phyloP scores from a whole-genome alignment of 2,113 vertebrate species.

The Petromus typicus region DNA sequence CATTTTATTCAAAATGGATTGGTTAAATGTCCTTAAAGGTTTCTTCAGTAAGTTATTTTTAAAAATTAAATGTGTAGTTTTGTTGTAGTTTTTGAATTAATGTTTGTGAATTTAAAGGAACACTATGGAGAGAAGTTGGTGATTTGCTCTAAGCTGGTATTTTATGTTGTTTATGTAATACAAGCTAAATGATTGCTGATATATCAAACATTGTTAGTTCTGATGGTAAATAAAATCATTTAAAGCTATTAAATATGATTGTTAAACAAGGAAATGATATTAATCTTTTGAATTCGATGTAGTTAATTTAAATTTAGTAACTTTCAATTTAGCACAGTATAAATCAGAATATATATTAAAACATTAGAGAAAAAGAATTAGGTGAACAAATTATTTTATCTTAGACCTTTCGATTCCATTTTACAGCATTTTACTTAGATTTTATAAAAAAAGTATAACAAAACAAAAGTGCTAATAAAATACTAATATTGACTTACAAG shows the following conservation, averaged over 20 bases:
- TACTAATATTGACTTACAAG: neutral
- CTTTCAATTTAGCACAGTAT: constrained; percentile 4
- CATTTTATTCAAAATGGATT: constrained; percentile 91
- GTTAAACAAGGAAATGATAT: constrained; percentile 23
- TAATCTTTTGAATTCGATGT: constrained; percentile 8
- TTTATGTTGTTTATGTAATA: constrained; percentile 56
- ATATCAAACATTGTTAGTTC: constrained; percentile 46
- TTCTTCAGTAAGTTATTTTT: constrained; percentile 92
- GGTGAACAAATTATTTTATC: neutral
- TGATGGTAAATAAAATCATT: constrained; percentile 57
- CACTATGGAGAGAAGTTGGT: constrained; percentile 5
- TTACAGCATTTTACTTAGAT: constrained; percentile 41
- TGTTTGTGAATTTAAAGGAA: constrained; percentile 60
- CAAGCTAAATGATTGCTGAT: constrained; percentile 1
- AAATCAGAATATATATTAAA: constrained; percentile 59
- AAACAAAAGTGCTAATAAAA: constrained; percentile 17
- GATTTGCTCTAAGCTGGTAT: constrained; percentile 3
- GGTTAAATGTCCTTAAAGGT: constrained; percentile 92
- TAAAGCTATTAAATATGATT: constrained; percentile 46
- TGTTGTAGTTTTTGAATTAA: constrained; percentile 56
- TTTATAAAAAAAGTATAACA: constrained; percentile 20
- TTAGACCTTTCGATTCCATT: constrained; percentile 1
- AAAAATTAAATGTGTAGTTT: constrained; percentile 71
- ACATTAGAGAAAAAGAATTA: constrained; percentile 15
- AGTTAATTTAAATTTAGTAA: constrained; percentile 51